phyloP scores from a whole-genome alignment of 1,140 invertebrate genomes.

The Bradysia coprophila region DNA sequence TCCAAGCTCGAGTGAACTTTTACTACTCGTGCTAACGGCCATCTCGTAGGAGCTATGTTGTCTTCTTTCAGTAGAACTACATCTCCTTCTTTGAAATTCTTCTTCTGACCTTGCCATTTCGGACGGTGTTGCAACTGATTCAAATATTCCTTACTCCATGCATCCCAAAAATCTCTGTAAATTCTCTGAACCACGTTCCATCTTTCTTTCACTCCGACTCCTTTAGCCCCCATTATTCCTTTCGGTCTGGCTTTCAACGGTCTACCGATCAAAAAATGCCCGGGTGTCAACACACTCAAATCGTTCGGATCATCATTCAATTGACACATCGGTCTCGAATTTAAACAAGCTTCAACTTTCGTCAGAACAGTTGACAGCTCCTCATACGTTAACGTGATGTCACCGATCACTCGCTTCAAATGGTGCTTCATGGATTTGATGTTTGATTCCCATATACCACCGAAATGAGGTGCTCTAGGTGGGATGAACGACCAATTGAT shows the following conservation, averaged over 20 bases:
- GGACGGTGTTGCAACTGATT: constrained; percentile 9
- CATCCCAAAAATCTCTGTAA: constrained; percentile 11
- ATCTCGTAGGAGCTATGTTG: constrained; percentile 15
- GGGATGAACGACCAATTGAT: constrained; percentile 22
- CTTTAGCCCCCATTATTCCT: neutral
- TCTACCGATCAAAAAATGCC: constrained; percentile 9
- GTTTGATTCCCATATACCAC: constrained; percentile 20
- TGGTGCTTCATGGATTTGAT: constrained; percentile 8
- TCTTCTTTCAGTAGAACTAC: constrained; percentile 18
- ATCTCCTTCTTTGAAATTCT: neutral
- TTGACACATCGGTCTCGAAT: constrained; percentile 7
- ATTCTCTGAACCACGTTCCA: neutral
- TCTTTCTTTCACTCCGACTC: neutral
- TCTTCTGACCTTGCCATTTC: constrained; percentile 9
- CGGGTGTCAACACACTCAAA: constrained; percentile 9
- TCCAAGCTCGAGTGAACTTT: constrained; percentile 17
- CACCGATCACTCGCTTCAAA: too few species aligned
- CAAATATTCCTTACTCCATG: constrained; percentile 16
- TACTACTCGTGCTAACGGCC: constrained; percentile 17
- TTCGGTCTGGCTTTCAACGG: constrained; percentile 6
- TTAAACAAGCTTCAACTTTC: constrained; percentile 12
- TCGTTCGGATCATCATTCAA: constrained; percentile 8
- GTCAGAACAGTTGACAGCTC: constrained; percentile 11
- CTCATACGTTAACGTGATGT: constrained; percentile 11
- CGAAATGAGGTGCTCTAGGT: constrained; percentile 17